Base-by-base conservation (phyloP, 2,113 vertebrate genomes). In the Leptodactylus fuscus region DNA sequence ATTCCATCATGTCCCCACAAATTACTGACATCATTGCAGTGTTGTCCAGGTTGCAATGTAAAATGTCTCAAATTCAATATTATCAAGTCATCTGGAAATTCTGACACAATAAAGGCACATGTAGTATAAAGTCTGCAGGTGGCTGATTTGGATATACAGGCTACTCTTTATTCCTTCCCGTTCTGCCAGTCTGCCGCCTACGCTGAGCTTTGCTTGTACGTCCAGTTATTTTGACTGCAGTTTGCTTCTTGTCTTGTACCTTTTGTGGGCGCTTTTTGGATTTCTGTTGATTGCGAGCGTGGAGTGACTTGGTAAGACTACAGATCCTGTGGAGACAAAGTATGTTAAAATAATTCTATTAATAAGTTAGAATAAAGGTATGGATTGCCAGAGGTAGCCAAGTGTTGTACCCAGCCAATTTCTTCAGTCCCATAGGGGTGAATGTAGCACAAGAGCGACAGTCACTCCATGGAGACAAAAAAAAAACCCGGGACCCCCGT, bases 181-280 rank as follows among this genome's bases (percentile, higher is more conserved):
- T 92, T 87, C 53, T 94, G 81, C 97, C 97, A 0, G 97, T 98
- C 85, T 94, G 90, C 22, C 91, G 90, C 18, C 97, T 95, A 24
- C 97, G 92, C 90, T 97, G 95, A 22, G 89, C 91, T 90, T 96
- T 98, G 83, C 92, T 96, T 71, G 96, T 97, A 58, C 89, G 94
- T 0, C 95, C 92, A 82, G 93, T 91, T 67, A 87, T 87, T 88
- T 91, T 94, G 79, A 62, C 90, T 46, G 86, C 88, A 73, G 94
- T 92, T 73, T 91, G 90, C 53, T 27, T 90, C 89, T 95, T 97
- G 89, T 96, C 83, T 13, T 70, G 44, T 11, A 34, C 44, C 36
- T 20, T 48, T 29, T 67, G 24, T 18, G 83, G 76, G 16, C 76
- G 76, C 38, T 85, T 85, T 1, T 27, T 97, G 2, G 84, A 87